phyloP scores from a whole-genome alignment of 2,888 invertebrate genomes.

The Luffia ferchaultella region DNA sequence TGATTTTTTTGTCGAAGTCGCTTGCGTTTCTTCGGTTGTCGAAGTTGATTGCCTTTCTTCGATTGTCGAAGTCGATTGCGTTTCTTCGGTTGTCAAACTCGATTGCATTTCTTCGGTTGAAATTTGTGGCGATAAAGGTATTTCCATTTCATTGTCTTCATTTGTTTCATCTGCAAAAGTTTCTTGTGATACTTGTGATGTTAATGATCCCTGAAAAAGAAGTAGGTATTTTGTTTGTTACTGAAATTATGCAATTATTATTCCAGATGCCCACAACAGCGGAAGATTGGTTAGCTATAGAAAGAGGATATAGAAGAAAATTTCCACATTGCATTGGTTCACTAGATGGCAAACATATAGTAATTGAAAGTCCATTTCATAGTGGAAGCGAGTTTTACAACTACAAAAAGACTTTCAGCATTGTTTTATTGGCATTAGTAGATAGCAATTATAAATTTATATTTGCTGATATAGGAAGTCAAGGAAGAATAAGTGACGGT shows the following conservation, averaged over 20 bases:
- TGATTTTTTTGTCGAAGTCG: constrained; percentile 7
- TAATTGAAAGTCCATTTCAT: not conserved
- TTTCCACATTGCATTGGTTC: constrained; percentile 3
- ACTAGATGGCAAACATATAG: constrained; percentile 1
- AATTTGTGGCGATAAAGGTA: too few species aligned
- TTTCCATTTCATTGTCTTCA: too few species aligned
- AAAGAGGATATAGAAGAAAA: constrained; percentile 4
- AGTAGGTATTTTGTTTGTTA: not conserved
- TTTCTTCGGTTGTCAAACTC: too few species aligned
- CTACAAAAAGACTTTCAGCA: constrained; percentile 15
- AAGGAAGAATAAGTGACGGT: constrained; percentile 20
- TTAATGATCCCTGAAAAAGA: too few species aligned
- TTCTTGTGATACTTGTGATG: too few species aligned
- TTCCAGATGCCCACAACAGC: constrained; percentile 6
- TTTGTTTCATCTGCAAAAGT: too few species aligned
- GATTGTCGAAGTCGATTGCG: too few species aligned
- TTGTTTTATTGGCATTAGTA: constrained; percentile 17
- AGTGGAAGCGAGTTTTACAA: constrained; percentile 11
- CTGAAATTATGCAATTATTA: not conserved
- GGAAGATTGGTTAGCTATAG: constrained; percentile 9
- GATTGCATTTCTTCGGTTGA: too few species aligned
- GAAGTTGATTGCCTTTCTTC: too few species aligned
- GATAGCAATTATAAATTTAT: constrained; percentile 15
- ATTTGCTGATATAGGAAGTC: constrained; percentile 10
- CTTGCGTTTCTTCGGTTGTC: too few species aligned